Conservation (phyloP, 1,140 invertebrate genomes). For the Drosophila sucinea region DNA sequence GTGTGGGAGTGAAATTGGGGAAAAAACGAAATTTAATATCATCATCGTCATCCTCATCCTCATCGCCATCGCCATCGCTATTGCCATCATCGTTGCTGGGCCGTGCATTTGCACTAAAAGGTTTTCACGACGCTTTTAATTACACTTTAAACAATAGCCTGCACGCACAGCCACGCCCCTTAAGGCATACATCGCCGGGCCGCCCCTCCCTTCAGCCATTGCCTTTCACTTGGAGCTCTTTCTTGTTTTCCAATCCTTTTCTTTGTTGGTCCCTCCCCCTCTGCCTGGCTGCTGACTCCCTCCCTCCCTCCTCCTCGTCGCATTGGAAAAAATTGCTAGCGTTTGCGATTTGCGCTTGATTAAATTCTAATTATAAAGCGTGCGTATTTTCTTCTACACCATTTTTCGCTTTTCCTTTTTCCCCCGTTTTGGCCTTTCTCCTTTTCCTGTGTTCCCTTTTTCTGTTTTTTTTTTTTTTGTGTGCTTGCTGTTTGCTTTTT, state of each 20-base stretch:
- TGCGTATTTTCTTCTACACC: conserved; percentile 51
- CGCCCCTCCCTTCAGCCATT: neutral
- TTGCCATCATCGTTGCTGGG: neutral
- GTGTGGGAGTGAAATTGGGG: neutral
- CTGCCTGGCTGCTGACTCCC: neutral
- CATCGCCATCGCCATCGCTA: neutral
- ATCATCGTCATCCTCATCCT: conserved; percentile 25
- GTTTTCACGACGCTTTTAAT: conserved; percentile 75
- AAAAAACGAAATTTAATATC: conserved; percentile 70
- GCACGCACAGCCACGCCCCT: conserved; percentile 34
- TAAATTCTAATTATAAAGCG: conserved; percentile 82
- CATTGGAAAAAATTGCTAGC: conserved; percentile 50
- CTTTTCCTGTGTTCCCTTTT: conserved; percentile 9
- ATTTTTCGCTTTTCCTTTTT: conserved; percentile 10
- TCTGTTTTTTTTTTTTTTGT: conserved; percentile 26
- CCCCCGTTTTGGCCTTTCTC: neutral
- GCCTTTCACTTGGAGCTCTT: conserved; percentile 22
- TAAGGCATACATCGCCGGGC: neutral
- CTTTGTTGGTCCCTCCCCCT: conserved; percentile 4
- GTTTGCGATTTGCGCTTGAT: conserved; percentile 81
- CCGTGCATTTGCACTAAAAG: conserved; percentile 65
- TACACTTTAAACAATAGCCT: conserved; percentile 76
- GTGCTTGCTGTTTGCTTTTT: conserved; percentile 40
- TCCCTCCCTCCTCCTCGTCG: neutral
- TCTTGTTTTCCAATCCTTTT: conserved; percentile 27